Evolutionary conservation across 2,888 invertebrate genomes (phyloP).

Genomic region (Oegoconia quadripuncta): DNA sequence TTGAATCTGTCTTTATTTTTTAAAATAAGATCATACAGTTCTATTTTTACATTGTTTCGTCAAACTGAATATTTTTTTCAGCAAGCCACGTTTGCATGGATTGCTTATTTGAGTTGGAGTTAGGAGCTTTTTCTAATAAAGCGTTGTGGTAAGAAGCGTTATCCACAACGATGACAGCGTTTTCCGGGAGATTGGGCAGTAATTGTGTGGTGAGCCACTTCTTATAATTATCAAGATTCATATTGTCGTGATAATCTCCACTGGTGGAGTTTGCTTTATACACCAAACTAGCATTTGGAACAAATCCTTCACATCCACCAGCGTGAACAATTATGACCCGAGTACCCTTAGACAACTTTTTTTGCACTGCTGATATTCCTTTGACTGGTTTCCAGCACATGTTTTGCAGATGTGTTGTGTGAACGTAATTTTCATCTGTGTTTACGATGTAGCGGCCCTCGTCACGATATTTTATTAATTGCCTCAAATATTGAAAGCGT

Average conservation of each 20-base stretch:
- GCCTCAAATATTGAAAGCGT: slow-evolving; percentile 24
- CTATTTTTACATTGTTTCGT: slow-evolving; percentile 15
- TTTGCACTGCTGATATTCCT: slow-evolving; percentile 2
- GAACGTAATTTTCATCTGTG: slow-evolving; percentile 9
- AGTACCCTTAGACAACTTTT: slow-evolving; percentile 22
- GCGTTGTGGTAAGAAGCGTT: slow-evolving; percentile 30
- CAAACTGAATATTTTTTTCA: slow-evolving; percentile 21
- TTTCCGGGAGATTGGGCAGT: slow-evolving; percentile 10
- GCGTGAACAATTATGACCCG: slow-evolving; percentile 18
- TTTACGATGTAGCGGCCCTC: slow-evolving; percentile 12
- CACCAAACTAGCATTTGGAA: slow-evolving; percentile 17
- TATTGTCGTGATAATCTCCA: slow-evolving; percentile 33
- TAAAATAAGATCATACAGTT: slow-evolving; percentile 22
- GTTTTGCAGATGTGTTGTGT: slow-evolving; percentile 4
- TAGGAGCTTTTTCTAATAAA: slow-evolving; percentile 14
- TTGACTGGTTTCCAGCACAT: not conserved
- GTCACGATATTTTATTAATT: slow-evolving; percentile 4
- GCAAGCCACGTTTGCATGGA: slow-evolving; percentile 25
- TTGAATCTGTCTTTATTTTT: slow-evolving; percentile 17
- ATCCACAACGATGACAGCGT: slow-evolving; percentile 9
- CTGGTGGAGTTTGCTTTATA: slow-evolving; percentile 24
- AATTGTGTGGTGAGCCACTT: slow-evolving; percentile 11
- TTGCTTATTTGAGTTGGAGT: slow-evolving; percentile 21
- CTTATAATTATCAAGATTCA: slow-evolving; percentile 26
- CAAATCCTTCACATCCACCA: slow-evolving; percentile 15